A percentile compares a stretch with the other conserved stretches of the same genome.
phyloP scores from a whole-genome alignment of 1,140 invertebrate genomes.

The Dendrolimus kikuchii region DNA sequence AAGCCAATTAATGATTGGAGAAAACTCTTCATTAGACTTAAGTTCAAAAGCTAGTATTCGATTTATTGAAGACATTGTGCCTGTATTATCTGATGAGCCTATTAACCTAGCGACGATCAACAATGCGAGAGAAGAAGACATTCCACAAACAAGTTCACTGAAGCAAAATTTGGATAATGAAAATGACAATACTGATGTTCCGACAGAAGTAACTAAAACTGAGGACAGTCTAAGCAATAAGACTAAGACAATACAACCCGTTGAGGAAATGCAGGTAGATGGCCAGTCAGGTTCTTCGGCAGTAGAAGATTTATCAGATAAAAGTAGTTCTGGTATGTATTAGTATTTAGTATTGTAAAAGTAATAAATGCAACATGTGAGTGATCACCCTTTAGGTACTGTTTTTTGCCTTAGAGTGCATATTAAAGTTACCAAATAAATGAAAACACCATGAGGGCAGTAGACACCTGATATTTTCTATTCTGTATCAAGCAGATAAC shows the following conservation, averaged over 20 bases:
- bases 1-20: slow-evolving; percentile 43
- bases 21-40: slow-evolving; percentile 54
- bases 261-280: slow-evolving; percentile 61
- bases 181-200: slow-evolving; percentile 29
- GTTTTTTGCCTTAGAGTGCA: too few species aligned
- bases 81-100: slow-evolving; percentile 45
- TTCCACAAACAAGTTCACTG: slow-evolving; percentile 31
- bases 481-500: too few species aligned
- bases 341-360: slow-evolving; percentile 1
- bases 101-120: slow-evolving; percentile 58
- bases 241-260: slow-evolving; percentile 19
- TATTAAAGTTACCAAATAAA: too few species aligned
- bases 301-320: slow-evolving; percentile 59
- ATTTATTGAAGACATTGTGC: slow-evolving; percentile 37
- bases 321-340: slow-evolving; percentile 49
- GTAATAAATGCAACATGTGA: too few species aligned
- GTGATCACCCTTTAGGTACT: too few species aligned
- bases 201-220: slow-evolving; percentile 28
- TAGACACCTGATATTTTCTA: too few species aligned
- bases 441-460: too few species aligned
- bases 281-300: slow-evolving; percentile 35
- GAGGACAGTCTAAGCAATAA: slow-evolving; percentile 25
- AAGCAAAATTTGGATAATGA: slow-evolving; percentile 27
- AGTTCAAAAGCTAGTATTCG: slow-evolving; percentile 45
- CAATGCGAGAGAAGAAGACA: slow-evolving; percentile 42